A percentile compares a stretch with the other conserved stretches of the same genome.
Conservation (phyloP, 2,113 vertebrate species). For the Indri indri region DNA sequence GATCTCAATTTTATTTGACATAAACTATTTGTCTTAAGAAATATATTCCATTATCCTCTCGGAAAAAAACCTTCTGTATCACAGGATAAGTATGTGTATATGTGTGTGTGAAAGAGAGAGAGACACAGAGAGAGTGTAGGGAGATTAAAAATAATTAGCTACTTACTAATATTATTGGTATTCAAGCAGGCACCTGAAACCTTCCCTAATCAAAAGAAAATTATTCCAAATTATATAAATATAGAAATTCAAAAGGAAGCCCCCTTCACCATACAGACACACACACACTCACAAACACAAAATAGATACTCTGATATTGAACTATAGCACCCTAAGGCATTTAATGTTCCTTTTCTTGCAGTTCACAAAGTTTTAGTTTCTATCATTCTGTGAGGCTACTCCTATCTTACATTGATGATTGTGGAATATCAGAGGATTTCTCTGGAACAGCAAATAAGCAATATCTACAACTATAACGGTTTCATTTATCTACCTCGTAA, state of each 20-base stretch:
- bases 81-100: neutral
- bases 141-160: neutral
- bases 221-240: neutral
- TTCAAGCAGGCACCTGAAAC: neutral
- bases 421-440: neutral
- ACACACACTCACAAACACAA: neutral
- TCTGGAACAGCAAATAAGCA: neutral
- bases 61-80: neutral
- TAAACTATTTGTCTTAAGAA: neutral
- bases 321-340: neutral
- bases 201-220: neutral
- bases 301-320: neutral
- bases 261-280: neutral
- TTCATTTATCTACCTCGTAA: neutral
- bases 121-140: neutral
- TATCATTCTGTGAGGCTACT: neutral
- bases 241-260: neutral
- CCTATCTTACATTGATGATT: neutral
- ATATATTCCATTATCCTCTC: neutral
- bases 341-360: neutral
- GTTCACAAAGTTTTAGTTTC: neutral
- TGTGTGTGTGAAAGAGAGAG: neutral
- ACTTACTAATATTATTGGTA: neutral
- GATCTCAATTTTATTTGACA: neutral
- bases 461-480: neutral